Evolutionary conservation across 2,797 vertebrate genomes (phyloP), one percentile per base, ranked within the genome.

Genomic region (Austrolebias charrua): DNA sequence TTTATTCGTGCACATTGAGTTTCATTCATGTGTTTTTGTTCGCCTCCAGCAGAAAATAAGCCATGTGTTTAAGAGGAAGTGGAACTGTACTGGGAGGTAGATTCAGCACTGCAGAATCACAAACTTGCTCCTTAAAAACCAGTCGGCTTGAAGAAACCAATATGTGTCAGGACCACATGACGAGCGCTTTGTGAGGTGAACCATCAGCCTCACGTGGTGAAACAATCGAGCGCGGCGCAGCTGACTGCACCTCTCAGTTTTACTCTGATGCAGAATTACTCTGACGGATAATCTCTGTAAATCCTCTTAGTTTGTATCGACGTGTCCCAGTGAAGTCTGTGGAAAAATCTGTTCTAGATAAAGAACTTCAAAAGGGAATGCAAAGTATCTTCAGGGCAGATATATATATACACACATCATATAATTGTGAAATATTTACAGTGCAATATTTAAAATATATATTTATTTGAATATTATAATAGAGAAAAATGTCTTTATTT

Each of bases 401-500:
- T 76, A 64, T 44, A 40, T 46, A 24, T 24, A n/a, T n/a, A n/a
- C n/a, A n/a, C n/a, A 80, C 42, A 35, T 35, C 73, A 49, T 64
- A 78, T 65, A 81, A 71, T 54, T 31, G 44, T 48, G 62, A 64
- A 35, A 80, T 78, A 73, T 35, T 47, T 51, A 79, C 31, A 80
- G 53, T 69, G 73, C 59, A 88, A 86, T 87, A 81, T 76, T 76
- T 73, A 59, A 52, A 80, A 79, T 76, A 58, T n/a, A n/a, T 82
- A 84, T 89, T 91, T 90, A 91, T 88, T 90, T 87, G 65, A 84
- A 80, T 77, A 80, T 49, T 81, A 85, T 87, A 77, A 69, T 24
- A 80, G 71, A 73, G 70, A 81, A 20, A n/a, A 82, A 84, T 83
- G 76, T 89, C 86, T 92, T 87, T 92, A 92, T 89, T 90, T 90